A percentile compares a stretch with the other conserved stretches of the same genome.
These are phyloP conservation scores for Syndactyla subalaris DNA, from an alignment of 2,797 vertebrate genomes.

Conservation along the genomic window DNA sequence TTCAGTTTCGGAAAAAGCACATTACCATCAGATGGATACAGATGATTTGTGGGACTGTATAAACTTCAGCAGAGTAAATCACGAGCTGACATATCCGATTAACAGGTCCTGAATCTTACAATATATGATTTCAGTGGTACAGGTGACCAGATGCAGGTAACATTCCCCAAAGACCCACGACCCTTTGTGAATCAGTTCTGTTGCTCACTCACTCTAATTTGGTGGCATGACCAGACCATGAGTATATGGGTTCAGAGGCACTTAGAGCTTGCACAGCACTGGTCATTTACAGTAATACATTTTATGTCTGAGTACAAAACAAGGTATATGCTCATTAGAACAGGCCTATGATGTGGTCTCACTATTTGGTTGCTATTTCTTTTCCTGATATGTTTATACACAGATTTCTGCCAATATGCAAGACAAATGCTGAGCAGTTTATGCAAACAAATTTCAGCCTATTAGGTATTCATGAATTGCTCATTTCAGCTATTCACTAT, in stretches of 20 bases:
- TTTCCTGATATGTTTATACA: slow-evolving; percentile 2
- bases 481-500: slow-evolving; percentile 7
- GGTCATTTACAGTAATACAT: background rate
- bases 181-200: background rate
- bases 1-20: background rate
- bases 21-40: background rate
- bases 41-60: background rate
- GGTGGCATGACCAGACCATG: background rate
- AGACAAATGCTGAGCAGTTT: background rate
- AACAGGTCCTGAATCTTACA: background rate
- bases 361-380: background rate
- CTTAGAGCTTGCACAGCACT: background rate
- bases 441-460: slow-evolving; percentile 18
- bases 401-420: slow-evolving; percentile 4
- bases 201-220: background rate
- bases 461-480: slow-evolving; percentile 3
- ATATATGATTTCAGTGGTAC: fast-evolving
- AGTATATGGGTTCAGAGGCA: background rate
- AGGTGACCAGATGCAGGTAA: background rate
- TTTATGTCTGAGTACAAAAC: background rate
- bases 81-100: background rate
- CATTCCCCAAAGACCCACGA: background rate
- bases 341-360: background rate
- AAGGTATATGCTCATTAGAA: background rate
- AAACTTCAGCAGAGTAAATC: background rate